A percentile compares a stretch with the other conserved stretches of the same genome.
These are phyloP conservation scores for Alouatta palliata DNA, from an alignment of 2,113 vertebrate genomes.

Conservation along the genomic window DNA sequence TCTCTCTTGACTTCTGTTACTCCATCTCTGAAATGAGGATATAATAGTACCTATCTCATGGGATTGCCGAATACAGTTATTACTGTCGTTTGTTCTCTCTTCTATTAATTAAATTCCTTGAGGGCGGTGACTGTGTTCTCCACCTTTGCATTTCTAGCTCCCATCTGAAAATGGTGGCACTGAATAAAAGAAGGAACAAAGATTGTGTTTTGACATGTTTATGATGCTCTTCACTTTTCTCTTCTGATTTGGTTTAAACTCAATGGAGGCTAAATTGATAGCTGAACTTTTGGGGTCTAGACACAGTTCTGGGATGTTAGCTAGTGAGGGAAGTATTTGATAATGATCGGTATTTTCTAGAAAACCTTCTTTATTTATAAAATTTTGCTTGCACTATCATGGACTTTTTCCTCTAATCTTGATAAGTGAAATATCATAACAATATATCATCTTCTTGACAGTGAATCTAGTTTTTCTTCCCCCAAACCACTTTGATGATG, in stretches of 20 bases:
- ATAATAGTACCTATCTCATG: not conserved
- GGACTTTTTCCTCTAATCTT: not conserved
- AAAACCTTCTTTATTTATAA: not conserved
- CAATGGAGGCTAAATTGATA: not conserved
- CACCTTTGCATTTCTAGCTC: not conserved
- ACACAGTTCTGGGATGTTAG: constrained; percentile 4
- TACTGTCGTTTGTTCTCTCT: not conserved
- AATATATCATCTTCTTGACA: not conserved
- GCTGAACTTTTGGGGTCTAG: not conserved
- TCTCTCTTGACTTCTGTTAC: not conserved
- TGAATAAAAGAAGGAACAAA: not conserved
- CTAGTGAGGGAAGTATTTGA: not conserved
- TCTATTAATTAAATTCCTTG: not conserved
- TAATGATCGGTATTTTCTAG: not conserved
- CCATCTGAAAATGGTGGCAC: not conserved
- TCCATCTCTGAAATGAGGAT: not conserved
- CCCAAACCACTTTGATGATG: not conserved
- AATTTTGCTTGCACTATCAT: not conserved
- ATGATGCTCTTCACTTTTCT: not conserved
- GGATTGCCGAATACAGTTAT: not conserved
- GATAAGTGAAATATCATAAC: not conserved
- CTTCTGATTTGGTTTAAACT: not conserved
- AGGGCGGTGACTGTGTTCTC: not conserved
- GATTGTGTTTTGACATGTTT: not conserved
- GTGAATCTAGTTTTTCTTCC: not conserved